phyloP scores from a whole-genome alignment of 1,140 invertebrate genomes.

The Globodera rostochiensis region DNA sequence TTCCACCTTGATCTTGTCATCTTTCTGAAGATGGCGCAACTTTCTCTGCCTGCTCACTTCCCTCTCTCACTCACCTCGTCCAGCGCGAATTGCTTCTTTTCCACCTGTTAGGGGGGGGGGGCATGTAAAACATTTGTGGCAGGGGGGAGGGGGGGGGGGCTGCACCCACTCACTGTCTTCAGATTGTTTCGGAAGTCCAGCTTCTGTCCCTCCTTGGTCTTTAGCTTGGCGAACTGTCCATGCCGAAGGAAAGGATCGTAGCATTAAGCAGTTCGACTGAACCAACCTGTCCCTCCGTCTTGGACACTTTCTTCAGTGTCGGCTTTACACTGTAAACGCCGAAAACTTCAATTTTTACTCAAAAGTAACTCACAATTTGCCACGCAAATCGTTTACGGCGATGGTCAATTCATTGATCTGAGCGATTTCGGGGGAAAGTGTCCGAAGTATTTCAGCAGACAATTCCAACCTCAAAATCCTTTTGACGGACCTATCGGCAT shows the following conservation, averaged over 20 bases:
- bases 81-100: conserved; percentile 29
- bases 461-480: conserved; percentile 73
- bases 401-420: conserved; percentile 97
- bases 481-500: conserved; percentile 74
- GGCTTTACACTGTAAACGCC: conserved; percentile 80
- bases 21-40: conserved; percentile 19
- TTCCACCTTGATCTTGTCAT: conserved; percentile 32
- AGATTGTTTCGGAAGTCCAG: conserved; percentile 98
- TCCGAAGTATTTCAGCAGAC: background rate
- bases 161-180: conserved; percentile 35
- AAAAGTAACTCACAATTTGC: conserved; percentile 90
- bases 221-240: conserved; percentile 66
- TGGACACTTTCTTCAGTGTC: conserved; percentile 96
- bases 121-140: background rate
- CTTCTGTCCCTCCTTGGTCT: conserved; percentile 35
- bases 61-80: conserved; percentile 20
- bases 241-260: background rate
- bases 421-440: background rate
- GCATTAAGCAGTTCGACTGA: conserved; percentile 2
- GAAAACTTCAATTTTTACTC: background rate
- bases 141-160: too few relatives aligned
- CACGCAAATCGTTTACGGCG: conserved; percentile 98
- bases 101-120: background rate
- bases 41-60: background rate
- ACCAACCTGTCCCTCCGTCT: conserved; percentile 78